Evolutionary conservation across 2,888 invertebrate genomes (phyloP), one percentile per base, ranked within the genome.

Genomic region (Ornithoptera alexandrae): DNA sequence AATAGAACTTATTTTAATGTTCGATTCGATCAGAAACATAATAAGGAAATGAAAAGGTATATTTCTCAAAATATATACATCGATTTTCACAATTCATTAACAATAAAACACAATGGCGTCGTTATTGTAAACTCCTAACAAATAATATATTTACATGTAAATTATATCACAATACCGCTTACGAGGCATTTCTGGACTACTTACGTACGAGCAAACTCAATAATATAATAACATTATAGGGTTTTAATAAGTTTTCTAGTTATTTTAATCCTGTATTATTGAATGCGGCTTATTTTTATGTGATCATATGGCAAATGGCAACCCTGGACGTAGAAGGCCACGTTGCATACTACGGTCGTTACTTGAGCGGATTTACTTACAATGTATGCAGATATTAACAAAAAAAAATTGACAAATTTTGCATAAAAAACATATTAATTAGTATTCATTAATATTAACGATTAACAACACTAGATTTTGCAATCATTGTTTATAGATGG

Each of bases 121-220:
- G 67, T 62, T 67, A 62, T 68, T 67, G 74, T 75, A 76, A 76
- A 74, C 73, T 73, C 67, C 65, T 71, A 73, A 70, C 70, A 76
- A 74, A 76, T 76, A 72, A 42, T 59, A 57, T 82, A 84, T 84
- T 81, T 81, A 84, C 82, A 82, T 42, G 76, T 82, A 77, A 67
- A 77, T 75, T 81, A 81, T 88, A 89, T 88, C 88, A 88, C 88
- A 30, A 88, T 83, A 84, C 79, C 78, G 78, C 79, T 75, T 80
- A 80, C 82, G 87, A 88, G 88, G 88, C 88, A 84, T 82, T 15
- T 78, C 75, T 74, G 77, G 74, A 73, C 73, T 69, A 75, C 65
- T 70, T 67, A 67, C 36, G 67, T 67, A 71, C 63, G 73, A 69
- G 68, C 71, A 71, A 65, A 67, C 72, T 69, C 70, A 67, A 62